Conservation (phyloP, 1,140 invertebrate genomes). For the Bicyclus anynana region DNA sequence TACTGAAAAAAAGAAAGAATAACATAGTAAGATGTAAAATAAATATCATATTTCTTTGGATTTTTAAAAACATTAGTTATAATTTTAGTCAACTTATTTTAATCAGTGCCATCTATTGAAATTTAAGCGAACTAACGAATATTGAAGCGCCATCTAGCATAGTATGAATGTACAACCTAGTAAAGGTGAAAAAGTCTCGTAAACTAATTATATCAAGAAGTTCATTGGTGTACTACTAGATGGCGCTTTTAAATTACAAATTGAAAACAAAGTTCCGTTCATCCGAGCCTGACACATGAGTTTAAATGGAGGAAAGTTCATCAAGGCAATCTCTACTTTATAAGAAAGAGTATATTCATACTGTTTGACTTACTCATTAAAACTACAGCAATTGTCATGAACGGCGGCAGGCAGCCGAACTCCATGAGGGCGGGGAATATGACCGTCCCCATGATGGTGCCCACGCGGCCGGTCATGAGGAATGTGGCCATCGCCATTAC, state of each 20-base stretch:
- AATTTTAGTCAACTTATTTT: too few relatives aligned
- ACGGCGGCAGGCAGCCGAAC: slow-evolving; percentile 67
- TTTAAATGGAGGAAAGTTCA: too few relatives aligned
- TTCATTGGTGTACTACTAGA: background rate
- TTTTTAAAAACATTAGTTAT: too few relatives aligned
- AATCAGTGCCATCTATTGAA: background rate
- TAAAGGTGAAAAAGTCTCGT: too few relatives aligned
- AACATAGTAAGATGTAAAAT: background rate
- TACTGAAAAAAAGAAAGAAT: slow-evolving; percentile 49
- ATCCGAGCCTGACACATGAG: too few relatives aligned
- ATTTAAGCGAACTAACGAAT: background rate
- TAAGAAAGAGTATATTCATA: too few relatives aligned
- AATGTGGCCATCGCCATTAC: slow-evolving; percentile 72
- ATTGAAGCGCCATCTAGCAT: background rate
- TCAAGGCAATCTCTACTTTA: too few relatives aligned
- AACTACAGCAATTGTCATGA: slow-evolving; percentile 58
- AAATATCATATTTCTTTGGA: too few relatives aligned
- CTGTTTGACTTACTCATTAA: slow-evolving; percentile 53
- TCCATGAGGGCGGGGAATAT: slow-evolving; percentile 68
- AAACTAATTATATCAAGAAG: background rate
- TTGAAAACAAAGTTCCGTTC: too few relatives aligned
- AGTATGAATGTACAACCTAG: background rate
- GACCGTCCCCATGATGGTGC: slow-evolving; percentile 65
- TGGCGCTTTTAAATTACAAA: too few relatives aligned
- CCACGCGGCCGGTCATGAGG: slow-evolving; percentile 64